phyloP scores from a whole-genome alignment of 2,888 invertebrate genomes.

The Campaea margaritaria region DNA sequence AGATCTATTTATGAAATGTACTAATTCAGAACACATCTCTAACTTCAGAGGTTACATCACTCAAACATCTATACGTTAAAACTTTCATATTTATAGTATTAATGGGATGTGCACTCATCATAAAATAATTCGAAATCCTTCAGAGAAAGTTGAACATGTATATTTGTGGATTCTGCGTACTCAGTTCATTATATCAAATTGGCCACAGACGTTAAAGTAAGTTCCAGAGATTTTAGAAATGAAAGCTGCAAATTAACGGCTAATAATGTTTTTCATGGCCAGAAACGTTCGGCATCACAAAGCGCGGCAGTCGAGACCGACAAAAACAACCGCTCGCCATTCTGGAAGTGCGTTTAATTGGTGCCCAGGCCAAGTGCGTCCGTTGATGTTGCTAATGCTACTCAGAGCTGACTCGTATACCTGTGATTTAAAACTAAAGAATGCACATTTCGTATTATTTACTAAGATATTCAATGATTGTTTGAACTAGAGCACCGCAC shows the following conservation, averaged over 20 bases:
- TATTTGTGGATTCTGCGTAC: constrained; percentile 31
- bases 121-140: no score
- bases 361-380: constrained; percentile 48
- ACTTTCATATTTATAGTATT: neutral
- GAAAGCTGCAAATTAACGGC: constrained; percentile 64
- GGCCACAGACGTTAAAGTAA: constrained; percentile 41
- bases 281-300: constrained; percentile 71
- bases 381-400: constrained; percentile 29
- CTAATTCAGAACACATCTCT: no score
- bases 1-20: no score
- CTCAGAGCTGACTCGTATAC: no score
- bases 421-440: no score
- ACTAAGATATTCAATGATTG: no score
- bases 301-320: constrained; percentile 53
- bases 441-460: no score
- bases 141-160: constrained; percentile 5
- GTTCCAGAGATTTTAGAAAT: constrained; percentile 56
- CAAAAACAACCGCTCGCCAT: constrained; percentile 70
- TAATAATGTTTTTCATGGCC: constrained; percentile 68
- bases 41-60: no score
- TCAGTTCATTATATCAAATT: constrained; percentile 24
- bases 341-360: constrained; percentile 73
- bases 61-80: no score
- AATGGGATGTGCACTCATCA: no score
- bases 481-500: no score